Evolutionary conservation across 2,113 vertebrate species (phyloP).

Genomic region (Monopterus albus): DNA sequence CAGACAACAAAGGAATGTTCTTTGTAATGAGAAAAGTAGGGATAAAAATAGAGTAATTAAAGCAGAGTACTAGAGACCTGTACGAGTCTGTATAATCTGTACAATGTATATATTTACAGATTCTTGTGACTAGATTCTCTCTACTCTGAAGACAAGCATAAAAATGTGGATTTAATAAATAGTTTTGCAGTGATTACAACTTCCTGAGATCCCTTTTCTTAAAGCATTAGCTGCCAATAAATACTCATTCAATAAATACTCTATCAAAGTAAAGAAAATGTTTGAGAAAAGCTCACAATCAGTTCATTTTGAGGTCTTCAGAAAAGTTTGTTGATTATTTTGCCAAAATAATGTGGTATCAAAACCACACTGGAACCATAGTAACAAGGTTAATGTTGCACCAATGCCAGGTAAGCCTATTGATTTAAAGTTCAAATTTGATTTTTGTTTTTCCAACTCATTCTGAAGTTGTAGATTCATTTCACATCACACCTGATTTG

Average conservation of each 20-base stretch:
- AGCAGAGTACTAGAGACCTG: no score
- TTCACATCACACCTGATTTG: slow-evolving; percentile 28
- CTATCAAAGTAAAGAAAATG: background rate
- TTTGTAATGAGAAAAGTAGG: no score
- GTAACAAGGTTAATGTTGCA: background rate
- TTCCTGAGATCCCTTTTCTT: background rate
- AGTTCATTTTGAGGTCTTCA: background rate
- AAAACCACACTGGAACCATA: background rate
- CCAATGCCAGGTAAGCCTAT: background rate
- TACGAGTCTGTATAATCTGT: no score
- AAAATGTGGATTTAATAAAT: no score
- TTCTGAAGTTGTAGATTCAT: slow-evolving; percentile 28
- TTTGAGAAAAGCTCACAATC: background rate
- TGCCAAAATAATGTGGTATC: background rate
- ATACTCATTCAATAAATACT: background rate
- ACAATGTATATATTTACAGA: no score
- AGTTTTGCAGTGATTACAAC: no score
- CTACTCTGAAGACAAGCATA: no score
- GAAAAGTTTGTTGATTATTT: slow-evolving; percentile 2
- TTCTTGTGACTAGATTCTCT: no score
- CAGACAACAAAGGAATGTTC: no score
- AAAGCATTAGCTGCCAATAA: background rate
- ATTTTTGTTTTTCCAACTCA: slow-evolving; percentile 1
- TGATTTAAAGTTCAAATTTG: background rate
- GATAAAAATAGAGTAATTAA: no score